Conservation (phyloP, 2,888 invertebrate genomes). For the Andrena fulva region DNA sequence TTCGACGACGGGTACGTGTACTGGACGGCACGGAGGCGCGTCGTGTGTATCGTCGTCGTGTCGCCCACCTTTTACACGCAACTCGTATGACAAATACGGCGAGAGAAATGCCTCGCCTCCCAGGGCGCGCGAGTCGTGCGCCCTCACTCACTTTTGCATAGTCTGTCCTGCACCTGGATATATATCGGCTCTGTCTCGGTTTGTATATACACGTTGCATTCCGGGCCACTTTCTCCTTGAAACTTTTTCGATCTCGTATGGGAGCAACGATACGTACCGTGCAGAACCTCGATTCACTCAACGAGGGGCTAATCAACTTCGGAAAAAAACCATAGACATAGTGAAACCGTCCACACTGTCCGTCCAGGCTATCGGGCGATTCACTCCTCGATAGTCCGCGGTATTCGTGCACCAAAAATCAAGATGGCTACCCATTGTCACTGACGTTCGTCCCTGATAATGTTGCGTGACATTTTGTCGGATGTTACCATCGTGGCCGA, state of each 20-base stretch:
- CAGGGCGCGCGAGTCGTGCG: constrained; percentile 72
- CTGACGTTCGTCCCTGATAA: constrained; percentile 67
- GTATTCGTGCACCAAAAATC: constrained; percentile 60
- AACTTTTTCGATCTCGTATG: constrained; percentile 5
- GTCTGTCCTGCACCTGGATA: constrained; percentile 59
- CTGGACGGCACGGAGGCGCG: constrained; percentile 40
- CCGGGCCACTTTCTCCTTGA: constrained; percentile 17
- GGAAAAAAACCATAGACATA: constrained; percentile 60
- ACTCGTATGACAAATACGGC: constrained; percentile 72
- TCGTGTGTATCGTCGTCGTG: constrained; percentile 45
- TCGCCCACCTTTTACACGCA: constrained; percentile 72
- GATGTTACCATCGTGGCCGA: constrained; percentile 20
- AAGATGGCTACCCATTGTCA: constrained; percentile 75
- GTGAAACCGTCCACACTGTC: constrained; percentile 52
- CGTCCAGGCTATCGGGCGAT: constrained; percentile 47
- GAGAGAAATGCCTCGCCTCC: constrained; percentile 75
- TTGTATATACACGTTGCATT: constrained; percentile 38
- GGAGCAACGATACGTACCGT: constrained; percentile 63
- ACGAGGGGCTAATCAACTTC: constrained; percentile 54
- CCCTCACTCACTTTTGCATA: constrained; percentile 72
- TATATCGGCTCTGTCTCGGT: constrained; percentile 51
- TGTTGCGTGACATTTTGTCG: constrained; percentile 22
- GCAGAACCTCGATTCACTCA: constrained; percentile 38
- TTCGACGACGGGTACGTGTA: constrained; percentile 40
- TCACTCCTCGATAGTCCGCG: constrained; percentile 55